A percentile compares a stretch with the other conserved stretches of the same genome.
These are phyloP conservation scores for Tachysurus vachellii DNA, from an alignment of 2,113 vertebrate species.

Conservation along the genomic window DNA sequence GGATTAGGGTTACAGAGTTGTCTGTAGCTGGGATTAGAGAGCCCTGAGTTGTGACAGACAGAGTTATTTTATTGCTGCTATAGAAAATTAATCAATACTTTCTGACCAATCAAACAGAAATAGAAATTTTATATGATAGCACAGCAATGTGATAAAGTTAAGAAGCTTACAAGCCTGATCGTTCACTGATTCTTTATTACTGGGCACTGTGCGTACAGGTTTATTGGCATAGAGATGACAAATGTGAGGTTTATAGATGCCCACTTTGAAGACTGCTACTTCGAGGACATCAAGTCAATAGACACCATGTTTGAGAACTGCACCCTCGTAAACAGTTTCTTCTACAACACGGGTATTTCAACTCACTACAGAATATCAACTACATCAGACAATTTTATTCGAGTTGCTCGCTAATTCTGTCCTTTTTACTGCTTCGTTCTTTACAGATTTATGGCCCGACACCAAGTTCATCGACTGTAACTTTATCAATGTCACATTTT, in stretches of 20 bases:
- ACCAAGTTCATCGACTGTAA: slow-evolving; percentile 86
- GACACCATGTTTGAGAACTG: slow-evolving; percentile 96
- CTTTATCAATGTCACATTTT: slow-evolving; percentile 83
- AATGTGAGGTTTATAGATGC: slow-evolving; percentile 91
- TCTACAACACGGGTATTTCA: slow-evolving; percentile 89
- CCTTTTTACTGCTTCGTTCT: slow-evolving; percentile 38
- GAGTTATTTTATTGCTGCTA: neutral
- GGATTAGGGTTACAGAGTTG: no score
- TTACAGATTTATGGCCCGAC: slow-evolving; percentile 85
- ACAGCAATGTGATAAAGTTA: neutral
- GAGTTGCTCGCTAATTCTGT: neutral
- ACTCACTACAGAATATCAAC: neutral
- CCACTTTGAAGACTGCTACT: slow-evolving; percentile 91
- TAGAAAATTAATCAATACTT: neutral
- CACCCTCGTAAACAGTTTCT: slow-evolving; percentile 85
- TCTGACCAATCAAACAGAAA: neutral
- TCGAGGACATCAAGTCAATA: slow-evolving; percentile 88
- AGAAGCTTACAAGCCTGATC: neutral
- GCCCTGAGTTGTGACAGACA: no score
- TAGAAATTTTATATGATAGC: neutral
- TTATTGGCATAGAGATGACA: slow-evolving; percentile 89
- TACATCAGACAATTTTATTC: neutral
- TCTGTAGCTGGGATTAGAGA: no score
- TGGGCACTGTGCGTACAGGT: slow-evolving; percentile 71
- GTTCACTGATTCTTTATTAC: neutral